Percentiles rank a stretch among this genome's conserved stretches.
phyloP scores from a whole-genome alignment of 2,113 vertebrate species.

The Platysternon megacephalum region DNA sequence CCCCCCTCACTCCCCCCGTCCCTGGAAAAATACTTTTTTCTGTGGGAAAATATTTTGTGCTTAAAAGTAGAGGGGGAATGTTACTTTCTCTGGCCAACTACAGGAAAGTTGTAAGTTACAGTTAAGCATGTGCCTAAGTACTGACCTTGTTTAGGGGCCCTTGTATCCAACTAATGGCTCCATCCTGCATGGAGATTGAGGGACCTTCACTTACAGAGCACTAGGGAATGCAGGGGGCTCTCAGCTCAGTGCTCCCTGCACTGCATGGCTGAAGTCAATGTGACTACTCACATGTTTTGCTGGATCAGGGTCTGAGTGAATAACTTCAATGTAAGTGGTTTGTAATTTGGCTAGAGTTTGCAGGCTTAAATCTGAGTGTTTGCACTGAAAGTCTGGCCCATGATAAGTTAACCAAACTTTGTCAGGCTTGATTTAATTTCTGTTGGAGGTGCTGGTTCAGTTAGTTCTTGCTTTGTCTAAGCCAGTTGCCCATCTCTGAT shows the following conservation, averaged over 20 bases:
- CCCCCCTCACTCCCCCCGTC: not conserved
- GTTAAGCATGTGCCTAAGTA: not conserved
- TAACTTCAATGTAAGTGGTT: fast-evolving
- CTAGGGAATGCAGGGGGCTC: not conserved
- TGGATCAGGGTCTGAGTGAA: not conserved
- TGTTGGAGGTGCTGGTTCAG: not conserved
- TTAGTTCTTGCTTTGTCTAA: not conserved
- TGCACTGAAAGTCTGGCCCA: not conserved
- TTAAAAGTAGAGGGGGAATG: not conserved
- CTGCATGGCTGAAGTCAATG: not conserved
- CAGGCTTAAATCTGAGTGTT: not conserved
- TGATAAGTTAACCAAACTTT: not conserved
- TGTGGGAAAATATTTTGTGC: not conserved
- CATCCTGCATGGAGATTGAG: not conserved
- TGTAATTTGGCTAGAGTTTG: not conserved
- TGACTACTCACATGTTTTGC: not conserved
- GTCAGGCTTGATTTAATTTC: not conserved
- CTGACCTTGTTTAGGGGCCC: not conserved
- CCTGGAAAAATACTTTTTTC: not conserved
- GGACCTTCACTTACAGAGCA: not conserved
- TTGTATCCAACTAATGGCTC: not conserved
- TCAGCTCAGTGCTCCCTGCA: fast-evolving
- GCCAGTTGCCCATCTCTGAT: not conserved
- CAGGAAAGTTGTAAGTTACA: not conserved
- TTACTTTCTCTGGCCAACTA: not conserved